Percentiles rank a stretch among this genome's conserved stretches.
Conservation (phyloP, 2,888 invertebrate species). For the Parnassius mnemosyne region DNA sequence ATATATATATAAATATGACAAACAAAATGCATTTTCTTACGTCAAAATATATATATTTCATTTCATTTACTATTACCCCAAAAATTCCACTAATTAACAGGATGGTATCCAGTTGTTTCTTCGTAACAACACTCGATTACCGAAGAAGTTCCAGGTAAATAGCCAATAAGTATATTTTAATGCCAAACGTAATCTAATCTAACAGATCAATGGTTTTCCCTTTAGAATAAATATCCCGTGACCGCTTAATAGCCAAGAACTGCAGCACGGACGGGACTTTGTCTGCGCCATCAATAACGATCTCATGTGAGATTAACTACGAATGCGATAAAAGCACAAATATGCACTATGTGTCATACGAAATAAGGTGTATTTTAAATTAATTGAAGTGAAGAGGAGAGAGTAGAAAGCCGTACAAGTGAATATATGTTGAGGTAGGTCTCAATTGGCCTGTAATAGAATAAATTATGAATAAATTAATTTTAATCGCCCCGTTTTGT, state of each 20-base stretch:
- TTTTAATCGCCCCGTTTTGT: constrained; percentile 23
- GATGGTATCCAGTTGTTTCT: no score
- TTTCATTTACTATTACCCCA: no score
- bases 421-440: constrained; percentile 31
- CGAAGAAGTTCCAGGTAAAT: constrained; percentile 1
- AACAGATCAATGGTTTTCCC: constrained; percentile 22
- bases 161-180: constrained; percentile 18
- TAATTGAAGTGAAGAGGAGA: background rate
- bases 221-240: constrained; percentile 24
- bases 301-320: constrained; percentile 20
- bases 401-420: constrained; percentile 31
- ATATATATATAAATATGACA: no score
- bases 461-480: constrained; percentile 30
- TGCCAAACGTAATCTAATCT: constrained; percentile 17
- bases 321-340: constrained; percentile 3
- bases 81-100: no score
- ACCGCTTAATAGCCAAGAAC: constrained; percentile 25
- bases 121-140: background rate
- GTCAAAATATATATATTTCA: no score
- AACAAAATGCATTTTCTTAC: no score
- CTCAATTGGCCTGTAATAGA: constrained; percentile 26
- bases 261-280: constrained; percentile 19
- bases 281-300: constrained; percentile 28
- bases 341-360: constrained; percentile 13
- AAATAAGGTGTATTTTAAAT: background rate